phyloP scores from a whole-genome alignment of 2,797 vertebrate species.

The Falco rusticolus region DNA sequence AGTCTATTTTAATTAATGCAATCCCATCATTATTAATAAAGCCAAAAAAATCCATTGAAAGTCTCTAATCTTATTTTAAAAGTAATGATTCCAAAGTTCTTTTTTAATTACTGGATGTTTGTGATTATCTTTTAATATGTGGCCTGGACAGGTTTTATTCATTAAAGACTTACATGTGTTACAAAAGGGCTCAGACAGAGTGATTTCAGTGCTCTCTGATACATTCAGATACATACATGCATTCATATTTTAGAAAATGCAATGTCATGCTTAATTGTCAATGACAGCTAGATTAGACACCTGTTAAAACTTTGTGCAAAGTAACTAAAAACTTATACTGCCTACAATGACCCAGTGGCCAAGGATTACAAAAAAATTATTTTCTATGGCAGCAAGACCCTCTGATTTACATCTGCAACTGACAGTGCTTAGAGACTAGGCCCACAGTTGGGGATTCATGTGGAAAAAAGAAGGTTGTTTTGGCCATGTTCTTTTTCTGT shows the following conservation, averaged over 20 bases:
- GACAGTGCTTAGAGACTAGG: not conserved
- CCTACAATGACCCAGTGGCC: not conserved
- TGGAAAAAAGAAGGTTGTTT: accelerated
- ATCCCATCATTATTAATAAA: not conserved
- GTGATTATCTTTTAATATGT: not conserved
- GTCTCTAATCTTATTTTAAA: not conserved
- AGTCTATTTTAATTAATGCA: not conserved
- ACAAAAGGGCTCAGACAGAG: not conserved
- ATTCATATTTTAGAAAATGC: not conserved
- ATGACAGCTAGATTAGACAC: not conserved
- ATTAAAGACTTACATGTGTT: not conserved
- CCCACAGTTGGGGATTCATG: not conserved
- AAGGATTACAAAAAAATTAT: not conserved
- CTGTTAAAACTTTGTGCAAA: not conserved
- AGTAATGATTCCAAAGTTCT: not conserved
- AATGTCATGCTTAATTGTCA: not conserved
- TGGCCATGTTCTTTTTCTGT: not conserved
- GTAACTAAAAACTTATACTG: not conserved
- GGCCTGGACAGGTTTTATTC: not conserved
- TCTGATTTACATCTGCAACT: not conserved
- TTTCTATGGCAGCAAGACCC: not conserved
- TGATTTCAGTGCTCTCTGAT: not conserved
- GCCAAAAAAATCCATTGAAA: not conserved
- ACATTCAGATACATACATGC: not conserved
- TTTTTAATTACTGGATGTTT: not conserved